A percentile compares a stretch with the other conserved stretches of the same genome.
These are phyloP conservation scores for Patella ulyssiponensis DNA, from an alignment of 2,888 invertebrate genomes.

Conservation along the genomic window DNA sequence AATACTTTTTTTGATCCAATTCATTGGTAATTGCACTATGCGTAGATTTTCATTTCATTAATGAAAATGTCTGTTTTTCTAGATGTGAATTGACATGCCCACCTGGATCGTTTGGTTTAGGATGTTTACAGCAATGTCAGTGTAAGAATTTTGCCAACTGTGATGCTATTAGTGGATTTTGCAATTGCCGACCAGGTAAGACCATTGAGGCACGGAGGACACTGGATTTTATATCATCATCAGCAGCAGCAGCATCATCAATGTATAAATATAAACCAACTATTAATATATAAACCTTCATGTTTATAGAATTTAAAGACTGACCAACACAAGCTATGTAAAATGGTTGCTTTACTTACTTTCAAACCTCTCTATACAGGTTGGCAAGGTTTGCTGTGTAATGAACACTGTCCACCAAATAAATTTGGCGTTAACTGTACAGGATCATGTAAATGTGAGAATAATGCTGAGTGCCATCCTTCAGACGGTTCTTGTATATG, in stretches of 20 bases:
- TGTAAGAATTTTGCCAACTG: conserved; percentile 27
- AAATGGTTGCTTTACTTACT: no score
- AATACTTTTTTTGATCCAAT: no score
- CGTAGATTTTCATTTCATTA: no score
- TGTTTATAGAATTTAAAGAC: no score
- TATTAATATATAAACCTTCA: no score
- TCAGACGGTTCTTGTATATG: conserved; percentile 29
- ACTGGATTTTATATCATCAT: no score
- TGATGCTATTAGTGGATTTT: conserved; percentile 24
- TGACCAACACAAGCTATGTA: no score
- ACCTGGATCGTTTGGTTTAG: conserved; percentile 25
- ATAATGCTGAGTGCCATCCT: conserved; percentile 32
- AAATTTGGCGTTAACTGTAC: conserved; percentile 24
- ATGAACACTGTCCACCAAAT: conserved; percentile 18
- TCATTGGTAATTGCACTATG: no score
- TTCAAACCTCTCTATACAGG: conserved; percentile 14
- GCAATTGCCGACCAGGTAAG: conserved; percentile 33
- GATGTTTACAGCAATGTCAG: conserved; percentile 24
- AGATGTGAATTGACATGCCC: conserved; percentile 13
- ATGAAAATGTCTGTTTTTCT: neutral
- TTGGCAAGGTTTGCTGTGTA: conserved; percentile 26
- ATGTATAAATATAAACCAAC: no score
- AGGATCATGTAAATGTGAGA: conserved; percentile 19
- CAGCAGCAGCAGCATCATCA: no score
- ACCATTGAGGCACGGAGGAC: no score